A percentile compares a stretch with the other conserved stretches of the same genome.
phyloP scores from a whole-genome alignment of 1,140 invertebrate genomes.

The Euglossa dilemma region DNA sequence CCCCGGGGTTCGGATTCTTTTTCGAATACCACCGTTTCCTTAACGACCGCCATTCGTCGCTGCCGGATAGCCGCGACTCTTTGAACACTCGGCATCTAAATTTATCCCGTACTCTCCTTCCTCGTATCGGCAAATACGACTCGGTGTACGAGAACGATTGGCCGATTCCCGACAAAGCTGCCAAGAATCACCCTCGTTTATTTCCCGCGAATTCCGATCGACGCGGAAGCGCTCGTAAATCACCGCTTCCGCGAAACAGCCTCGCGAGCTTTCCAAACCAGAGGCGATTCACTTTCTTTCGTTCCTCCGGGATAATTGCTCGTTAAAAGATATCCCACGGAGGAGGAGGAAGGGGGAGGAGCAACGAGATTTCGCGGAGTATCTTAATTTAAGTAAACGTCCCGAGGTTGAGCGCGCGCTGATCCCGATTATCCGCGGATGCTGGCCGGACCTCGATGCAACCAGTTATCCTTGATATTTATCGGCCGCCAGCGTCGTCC shows the following conservation, averaged over 20 bases:
- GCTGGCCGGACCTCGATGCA: constrained; percentile 23
- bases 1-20: too few species aligned
- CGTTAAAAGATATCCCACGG: not conserved
- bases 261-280: too few species aligned
- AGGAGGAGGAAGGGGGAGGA: too few species aligned
- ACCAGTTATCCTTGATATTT: constrained; percentile 70
- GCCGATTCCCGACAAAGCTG: not conserved
- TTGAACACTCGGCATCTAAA: too few species aligned
- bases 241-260: not conserved
- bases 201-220: not conserved
- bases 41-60: too few species aligned
- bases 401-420: constrained; percentile 2
- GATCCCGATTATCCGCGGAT: not conserved
- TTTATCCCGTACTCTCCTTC: not conserved
- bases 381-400: constrained; percentile 18
- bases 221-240: not conserved
- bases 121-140: not conserved
- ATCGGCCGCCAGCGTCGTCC: constrained; percentile 51
- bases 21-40: too few species aligned
- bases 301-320: not conserved
- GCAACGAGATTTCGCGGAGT: too few species aligned
- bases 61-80: too few species aligned
- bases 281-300: not conserved
- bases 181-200: not conserved
- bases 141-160: not conserved